These are phyloP conservation scores for Nipponia nippon DNA, from an alignment of 2,113 vertebrate species.

Conservation along the genomic window DNA sequence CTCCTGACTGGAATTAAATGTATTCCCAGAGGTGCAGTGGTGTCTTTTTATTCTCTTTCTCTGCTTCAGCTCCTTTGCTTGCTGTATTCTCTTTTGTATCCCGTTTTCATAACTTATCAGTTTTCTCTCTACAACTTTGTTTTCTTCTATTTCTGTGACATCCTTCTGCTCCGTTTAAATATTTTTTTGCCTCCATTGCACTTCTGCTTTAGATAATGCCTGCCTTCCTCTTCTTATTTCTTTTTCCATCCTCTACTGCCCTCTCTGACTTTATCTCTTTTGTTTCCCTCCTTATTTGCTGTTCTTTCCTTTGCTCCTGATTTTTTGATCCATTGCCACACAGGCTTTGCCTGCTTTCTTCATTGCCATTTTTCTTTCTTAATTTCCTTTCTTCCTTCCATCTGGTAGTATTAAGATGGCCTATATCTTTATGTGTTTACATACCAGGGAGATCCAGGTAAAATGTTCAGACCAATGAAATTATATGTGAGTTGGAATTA, in stretches of 20 bases:
- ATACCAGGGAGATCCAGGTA: not conserved
- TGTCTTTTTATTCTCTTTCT: not conserved
- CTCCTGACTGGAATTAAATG: not conserved
- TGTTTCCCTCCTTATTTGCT: not conserved
- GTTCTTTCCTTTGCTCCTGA: not conserved
- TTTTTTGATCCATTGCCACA: not conserved
- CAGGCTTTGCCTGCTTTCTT: not conserved
- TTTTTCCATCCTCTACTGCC: slow-evolving; percentile 21
- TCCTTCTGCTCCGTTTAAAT: not conserved
- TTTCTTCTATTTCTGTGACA: not conserved
- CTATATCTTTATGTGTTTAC: not conserved
- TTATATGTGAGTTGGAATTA: not conserved
- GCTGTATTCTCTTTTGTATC: not conserved
- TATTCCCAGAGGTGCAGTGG: not conserved
- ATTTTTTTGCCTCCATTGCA: not conserved
- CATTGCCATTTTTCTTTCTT: not conserved
- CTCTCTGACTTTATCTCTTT: slow-evolving; percentile 12
- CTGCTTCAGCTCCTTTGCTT: not conserved
- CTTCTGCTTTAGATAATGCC: not conserved
- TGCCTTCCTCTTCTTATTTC: not conserved
- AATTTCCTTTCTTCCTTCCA: not conserved
- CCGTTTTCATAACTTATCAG: not conserved
- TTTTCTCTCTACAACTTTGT: not conserved
- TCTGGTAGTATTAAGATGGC: not conserved
- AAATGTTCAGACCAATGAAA: not conserved